Evolutionary conservation across 2,797 vertebrate species (phyloP), one percentile per base, ranked within the genome.

Genomic region (Pseudochirops corinnae): DNA sequence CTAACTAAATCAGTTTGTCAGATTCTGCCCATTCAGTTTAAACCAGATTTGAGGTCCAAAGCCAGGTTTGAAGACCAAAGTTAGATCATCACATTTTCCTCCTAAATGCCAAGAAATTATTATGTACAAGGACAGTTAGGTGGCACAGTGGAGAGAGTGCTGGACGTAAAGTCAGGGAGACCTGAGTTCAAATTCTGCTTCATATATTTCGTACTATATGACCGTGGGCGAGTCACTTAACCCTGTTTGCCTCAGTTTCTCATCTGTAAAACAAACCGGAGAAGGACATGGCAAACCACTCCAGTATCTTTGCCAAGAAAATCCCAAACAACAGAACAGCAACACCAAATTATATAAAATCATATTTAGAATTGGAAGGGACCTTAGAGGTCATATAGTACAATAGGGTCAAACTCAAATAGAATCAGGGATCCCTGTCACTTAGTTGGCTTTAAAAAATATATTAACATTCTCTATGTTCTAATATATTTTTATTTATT

Each of bases 21-120:
- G 92, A 93, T 5, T 95, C 29, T 90, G 93, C 26, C 91, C 53
- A 60, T 50, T 96, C 95, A 91, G 94, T 94, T 97, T 94, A 95
- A 93, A 12, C 74, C 39, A 87, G 74, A 56, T 91, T 53, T 93
- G 57, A 74, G 53, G n/a, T 50, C 0, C 21, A 92, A 96, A 97
- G 91, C 90, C 91, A 91, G 92, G 55, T 90, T 33, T 92, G 56
- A 57, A 33, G 28, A 50, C 0, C 11, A 92, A 97, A 97, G 67
- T 92, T 91, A 90, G 91, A 26, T 74, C 3, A 58, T 29, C 14
- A 53, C 13, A 53, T 33, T 87, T 87, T 24, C 11, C 39, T 39
- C 9, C 24, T 26, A 50, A 28, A 87, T 50, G 74, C 24, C 21
- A 87, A 39, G 74, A 87, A 87, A 46, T 50, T 50, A 87, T 87